These are phyloP conservation scores for Corythoichthys intestinalis DNA, from an alignment of 2,113 vertebrate genomes.

Conservation along the genomic window DNA sequence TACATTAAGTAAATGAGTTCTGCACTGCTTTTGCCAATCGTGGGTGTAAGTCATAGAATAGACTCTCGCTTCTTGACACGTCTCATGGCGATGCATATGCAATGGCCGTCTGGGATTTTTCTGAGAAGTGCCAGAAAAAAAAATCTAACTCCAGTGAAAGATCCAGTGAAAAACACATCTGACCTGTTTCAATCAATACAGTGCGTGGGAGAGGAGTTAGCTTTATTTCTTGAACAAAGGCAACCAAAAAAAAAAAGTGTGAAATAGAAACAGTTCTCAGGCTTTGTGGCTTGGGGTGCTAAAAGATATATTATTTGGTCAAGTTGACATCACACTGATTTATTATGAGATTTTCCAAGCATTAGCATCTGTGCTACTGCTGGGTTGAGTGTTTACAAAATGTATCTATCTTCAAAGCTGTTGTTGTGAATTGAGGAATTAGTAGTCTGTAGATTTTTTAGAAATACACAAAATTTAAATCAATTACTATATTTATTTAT, in stretches of 20 bases:
- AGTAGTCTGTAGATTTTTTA: no score
- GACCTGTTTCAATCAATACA: conserved; percentile 31
- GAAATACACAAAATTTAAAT: no score
- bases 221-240: conserved; percentile 16
- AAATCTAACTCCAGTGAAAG: conserved; percentile 41
- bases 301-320: neutral
- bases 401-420: neutral
- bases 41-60: neutral
- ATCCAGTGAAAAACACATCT: conserved; percentile 9
- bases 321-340: neutral
- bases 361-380: neutral
- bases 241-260: conserved; percentile 25
- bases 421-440: neutral
- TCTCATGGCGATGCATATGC: neutral
- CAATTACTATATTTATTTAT: neutral
- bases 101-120: conserved; percentile 35
- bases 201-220: conserved; percentile 16
- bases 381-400: neutral
- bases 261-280: conserved; percentile 15
- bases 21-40: neutral
- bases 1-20: neutral
- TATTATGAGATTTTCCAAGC: neutral
- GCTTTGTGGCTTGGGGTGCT: neutral
- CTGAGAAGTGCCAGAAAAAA: conserved; percentile 1
- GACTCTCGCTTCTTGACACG: neutral